Evolutionary conservation across 2,888 invertebrate genomes (phyloP).

Genomic region (Selenia dentaria): DNA sequence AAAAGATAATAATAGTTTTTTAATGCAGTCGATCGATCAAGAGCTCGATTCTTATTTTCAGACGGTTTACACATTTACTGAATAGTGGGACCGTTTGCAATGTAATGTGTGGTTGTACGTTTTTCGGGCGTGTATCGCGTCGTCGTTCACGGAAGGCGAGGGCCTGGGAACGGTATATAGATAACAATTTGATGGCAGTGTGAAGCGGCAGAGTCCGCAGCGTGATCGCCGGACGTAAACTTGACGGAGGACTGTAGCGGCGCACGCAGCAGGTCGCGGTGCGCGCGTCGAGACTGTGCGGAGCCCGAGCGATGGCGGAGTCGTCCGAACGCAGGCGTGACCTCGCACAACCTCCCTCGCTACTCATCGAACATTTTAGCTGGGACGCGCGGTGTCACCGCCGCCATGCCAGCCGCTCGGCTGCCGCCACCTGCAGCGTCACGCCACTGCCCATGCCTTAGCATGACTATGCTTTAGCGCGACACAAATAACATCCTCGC

Average conservation of each 20-base stretch:
- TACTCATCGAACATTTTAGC: constrained; percentile 70
- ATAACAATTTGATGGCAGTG: constrained; percentile 79
- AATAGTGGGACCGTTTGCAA: constrained; percentile 39
- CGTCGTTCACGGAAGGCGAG: constrained; percentile 60
- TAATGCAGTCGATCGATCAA: constrained; percentile 81
- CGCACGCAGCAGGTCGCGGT: constrained; percentile 74
- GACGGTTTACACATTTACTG: constrained; percentile 55
- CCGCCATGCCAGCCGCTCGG: constrained; percentile 41
- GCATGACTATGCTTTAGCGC: too few species aligned
- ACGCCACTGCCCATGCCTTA: constrained; percentile 49
- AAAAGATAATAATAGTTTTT: constrained; percentile 75
- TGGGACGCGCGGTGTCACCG: constrained; percentile 59
- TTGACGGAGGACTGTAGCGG: constrained; percentile 63
- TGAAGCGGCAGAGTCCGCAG: constrained; percentile 75
- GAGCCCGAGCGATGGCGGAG: constrained; percentile 55
- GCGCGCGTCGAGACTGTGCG: constrained; percentile 67
- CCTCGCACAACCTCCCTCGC: constrained; percentile 78
- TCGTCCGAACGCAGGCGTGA: constrained; percentile 69
- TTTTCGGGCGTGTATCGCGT: constrained; percentile 57
- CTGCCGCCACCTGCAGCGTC: constrained; percentile 44
- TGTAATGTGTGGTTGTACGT: constrained; percentile 43
- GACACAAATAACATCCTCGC: constrained; percentile 40
- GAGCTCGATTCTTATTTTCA: constrained; percentile 66
- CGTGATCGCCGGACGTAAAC: constrained; percentile 73
- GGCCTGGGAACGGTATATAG: constrained; percentile 69